A percentile compares a stretch with the other conserved stretches of the same genome.
Evolutionary conservation across 2,113 vertebrate genomes (phyloP).

Genomic region (Cricetomys ansorgei): DNA sequence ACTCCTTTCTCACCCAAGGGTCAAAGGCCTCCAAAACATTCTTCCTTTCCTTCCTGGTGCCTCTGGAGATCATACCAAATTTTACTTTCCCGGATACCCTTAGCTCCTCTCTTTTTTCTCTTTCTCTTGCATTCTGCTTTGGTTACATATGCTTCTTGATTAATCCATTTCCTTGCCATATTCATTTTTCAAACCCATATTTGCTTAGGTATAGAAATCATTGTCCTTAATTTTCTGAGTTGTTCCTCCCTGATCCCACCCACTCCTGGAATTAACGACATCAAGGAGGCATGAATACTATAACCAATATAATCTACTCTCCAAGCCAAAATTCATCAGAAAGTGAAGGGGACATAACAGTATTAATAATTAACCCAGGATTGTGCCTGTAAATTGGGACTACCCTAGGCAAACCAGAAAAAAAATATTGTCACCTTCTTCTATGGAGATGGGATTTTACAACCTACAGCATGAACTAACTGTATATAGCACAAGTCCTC

Average conservation of each 20-base stretch:
- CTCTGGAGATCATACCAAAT: background rate
- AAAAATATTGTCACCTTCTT: background rate
- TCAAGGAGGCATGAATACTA: background rate
- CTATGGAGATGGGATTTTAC: background rate
- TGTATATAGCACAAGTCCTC: background rate
- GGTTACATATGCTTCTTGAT: background rate
- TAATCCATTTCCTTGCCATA: background rate
- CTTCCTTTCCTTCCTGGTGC: background rate
- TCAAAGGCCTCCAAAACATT: background rate
- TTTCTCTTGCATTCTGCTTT: background rate
- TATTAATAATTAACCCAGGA: background rate
- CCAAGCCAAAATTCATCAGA: background rate
- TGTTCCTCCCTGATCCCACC: background rate
- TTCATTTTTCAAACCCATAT: background rate
- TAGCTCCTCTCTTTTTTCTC: background rate
- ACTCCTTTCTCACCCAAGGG: background rate
- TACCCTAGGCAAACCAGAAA: background rate
- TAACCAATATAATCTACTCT: background rate
- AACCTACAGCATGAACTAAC: background rate
- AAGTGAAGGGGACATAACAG: background rate
- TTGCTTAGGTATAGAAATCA: constrained; percentile 8
- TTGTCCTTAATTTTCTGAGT: background rate
- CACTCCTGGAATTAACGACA: background rate
- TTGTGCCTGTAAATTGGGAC: background rate
- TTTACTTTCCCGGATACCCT: background rate